A percentile compares a stretch with the other conserved stretches of the same genome.
Conservation (phyloP, 1,140 invertebrate genomes). For the Bemisia tabaci region DNA sequence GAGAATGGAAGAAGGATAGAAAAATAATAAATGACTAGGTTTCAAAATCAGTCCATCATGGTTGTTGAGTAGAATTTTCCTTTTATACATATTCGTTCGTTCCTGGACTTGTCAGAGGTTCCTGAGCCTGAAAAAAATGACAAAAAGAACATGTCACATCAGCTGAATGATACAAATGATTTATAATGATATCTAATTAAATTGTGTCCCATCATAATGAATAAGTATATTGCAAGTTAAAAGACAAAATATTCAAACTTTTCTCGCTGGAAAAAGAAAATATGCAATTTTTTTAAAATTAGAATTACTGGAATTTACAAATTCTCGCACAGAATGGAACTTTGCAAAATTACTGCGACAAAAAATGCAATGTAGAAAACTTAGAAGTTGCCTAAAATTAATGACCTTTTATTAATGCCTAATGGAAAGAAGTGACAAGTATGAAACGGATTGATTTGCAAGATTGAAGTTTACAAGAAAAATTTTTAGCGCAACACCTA, state of each 20-base stretch:
- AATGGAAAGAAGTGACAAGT: too few species aligned
- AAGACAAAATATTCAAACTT: background rate
- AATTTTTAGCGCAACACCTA: too few species aligned
- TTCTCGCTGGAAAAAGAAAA: slow-evolving; percentile 10
- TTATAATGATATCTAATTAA: slow-evolving; percentile 4
- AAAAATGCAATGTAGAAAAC: too few species aligned
- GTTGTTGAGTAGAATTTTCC: background rate
- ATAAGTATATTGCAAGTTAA: background rate
- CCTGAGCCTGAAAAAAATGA: slow-evolving; percentile 47
- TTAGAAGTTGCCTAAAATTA: too few species aligned
- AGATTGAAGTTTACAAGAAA: too few species aligned
- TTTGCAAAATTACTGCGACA: too few species aligned
- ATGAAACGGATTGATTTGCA: too few species aligned
- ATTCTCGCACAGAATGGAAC: too few species aligned
- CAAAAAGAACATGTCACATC: slow-evolving; percentile 13
- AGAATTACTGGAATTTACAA: too few species aligned
- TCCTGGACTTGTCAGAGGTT: slow-evolving; percentile 52
- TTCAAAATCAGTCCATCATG: background rate
- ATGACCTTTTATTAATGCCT: too few species aligned
- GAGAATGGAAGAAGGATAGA: background rate
- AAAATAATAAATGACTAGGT: background rate
- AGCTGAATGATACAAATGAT: slow-evolving; percentile 8
- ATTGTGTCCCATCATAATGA: background rate
- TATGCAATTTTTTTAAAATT: too few species aligned
- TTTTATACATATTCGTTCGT: slow-evolving; percentile 52